Percentiles rank a stretch among this genome's conserved stretches.
These are phyloP conservation scores for Oxystoma pomonae DNA, from an alignment of 2,888 invertebrate species.

Conservation along the genomic window DNA sequence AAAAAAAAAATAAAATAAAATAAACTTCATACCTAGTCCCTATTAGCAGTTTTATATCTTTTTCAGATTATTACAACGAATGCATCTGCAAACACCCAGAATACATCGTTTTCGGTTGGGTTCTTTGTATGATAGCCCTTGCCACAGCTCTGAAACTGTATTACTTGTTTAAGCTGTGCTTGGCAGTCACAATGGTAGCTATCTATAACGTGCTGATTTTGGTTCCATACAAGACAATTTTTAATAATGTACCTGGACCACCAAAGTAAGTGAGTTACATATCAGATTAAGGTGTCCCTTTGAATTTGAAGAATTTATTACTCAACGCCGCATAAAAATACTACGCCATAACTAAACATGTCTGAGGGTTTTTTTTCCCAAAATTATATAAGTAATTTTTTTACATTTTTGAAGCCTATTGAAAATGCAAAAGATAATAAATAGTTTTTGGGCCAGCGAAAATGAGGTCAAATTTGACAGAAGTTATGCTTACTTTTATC, in stretches of 20 bases:
- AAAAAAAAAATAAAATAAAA: too few relatives aligned
- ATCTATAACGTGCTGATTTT: conserved; percentile 69
- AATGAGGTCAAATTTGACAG: too few relatives aligned
- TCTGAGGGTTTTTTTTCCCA: neutral
- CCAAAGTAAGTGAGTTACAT: conserved; percentile 18
- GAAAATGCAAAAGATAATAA: too few relatives aligned
- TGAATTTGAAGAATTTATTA: too few relatives aligned
- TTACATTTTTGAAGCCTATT: neutral
- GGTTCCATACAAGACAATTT: conserved; percentile 20
- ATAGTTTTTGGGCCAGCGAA: too few relatives aligned
- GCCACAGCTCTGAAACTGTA: conserved; percentile 90
- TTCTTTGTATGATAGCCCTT: conserved; percentile 84
- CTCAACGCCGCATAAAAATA: too few relatives aligned
- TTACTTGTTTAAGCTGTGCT: conserved; percentile 77
- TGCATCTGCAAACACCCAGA: conserved; percentile 57
- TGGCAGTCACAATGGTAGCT: conserved; percentile 71
- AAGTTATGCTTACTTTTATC: too few relatives aligned
- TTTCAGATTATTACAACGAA: conserved; percentile 9
- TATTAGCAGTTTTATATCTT: too few relatives aligned
- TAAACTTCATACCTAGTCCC: neutral
- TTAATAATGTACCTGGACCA: conserved; percentile 12
- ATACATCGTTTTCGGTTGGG: conserved; percentile 92
- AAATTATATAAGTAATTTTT: neutral
- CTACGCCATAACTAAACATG: too few relatives aligned
- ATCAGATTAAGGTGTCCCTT: too few relatives aligned